Percentiles rank a stretch among this genome's conserved stretches.
These are phyloP conservation scores for Lymantria monacha DNA, from an alignment of 2,888 invertebrate genomes.

Conservation along the genomic window DNA sequence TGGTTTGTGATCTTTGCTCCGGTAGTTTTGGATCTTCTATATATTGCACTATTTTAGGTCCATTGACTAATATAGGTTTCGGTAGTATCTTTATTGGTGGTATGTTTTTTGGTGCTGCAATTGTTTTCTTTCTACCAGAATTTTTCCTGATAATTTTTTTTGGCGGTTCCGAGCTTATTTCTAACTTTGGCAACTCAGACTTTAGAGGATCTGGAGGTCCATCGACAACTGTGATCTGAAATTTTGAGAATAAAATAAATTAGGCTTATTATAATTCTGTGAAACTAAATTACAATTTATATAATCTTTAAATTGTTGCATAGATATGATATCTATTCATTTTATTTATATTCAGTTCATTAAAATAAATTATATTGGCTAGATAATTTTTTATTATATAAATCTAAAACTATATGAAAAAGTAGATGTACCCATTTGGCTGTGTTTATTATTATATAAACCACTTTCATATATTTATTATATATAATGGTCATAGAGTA, in stretches of 20 bases:
- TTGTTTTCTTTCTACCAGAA: slow-evolving; percentile 59
- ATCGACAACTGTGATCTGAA: slow-evolving; percentile 72
- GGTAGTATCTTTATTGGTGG: slow-evolving; percentile 73
- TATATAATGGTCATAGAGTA: no score
- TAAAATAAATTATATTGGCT: no score
- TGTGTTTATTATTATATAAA: no score
- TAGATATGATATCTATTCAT: no score
- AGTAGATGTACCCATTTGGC: no score
- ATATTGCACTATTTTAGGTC: slow-evolving; percentile 62
- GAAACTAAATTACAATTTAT: no score
- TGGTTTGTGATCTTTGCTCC: slow-evolving; percentile 59
- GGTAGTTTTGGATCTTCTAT: slow-evolving; percentile 59
- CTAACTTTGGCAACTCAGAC: slow-evolving; percentile 47
- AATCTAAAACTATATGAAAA: no score
- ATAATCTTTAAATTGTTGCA: no score
- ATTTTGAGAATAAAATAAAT: slow-evolving; percentile 22
- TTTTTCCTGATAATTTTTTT: slow-evolving; percentile 58
- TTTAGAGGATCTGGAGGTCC: slow-evolving; percentile 46
- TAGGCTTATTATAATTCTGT: not conserved
- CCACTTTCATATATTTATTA: no score
- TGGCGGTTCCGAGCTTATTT: slow-evolving; percentile 42
- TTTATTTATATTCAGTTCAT: no score
- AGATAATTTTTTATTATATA: no score
- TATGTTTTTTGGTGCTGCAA: slow-evolving; percentile 54
- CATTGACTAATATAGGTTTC: slow-evolving; percentile 64